Evolutionary conservation across 2,797 vertebrate species (phyloP), one percentile per base, ranked within the genome.

Genomic region (Manis javanica): DNA sequence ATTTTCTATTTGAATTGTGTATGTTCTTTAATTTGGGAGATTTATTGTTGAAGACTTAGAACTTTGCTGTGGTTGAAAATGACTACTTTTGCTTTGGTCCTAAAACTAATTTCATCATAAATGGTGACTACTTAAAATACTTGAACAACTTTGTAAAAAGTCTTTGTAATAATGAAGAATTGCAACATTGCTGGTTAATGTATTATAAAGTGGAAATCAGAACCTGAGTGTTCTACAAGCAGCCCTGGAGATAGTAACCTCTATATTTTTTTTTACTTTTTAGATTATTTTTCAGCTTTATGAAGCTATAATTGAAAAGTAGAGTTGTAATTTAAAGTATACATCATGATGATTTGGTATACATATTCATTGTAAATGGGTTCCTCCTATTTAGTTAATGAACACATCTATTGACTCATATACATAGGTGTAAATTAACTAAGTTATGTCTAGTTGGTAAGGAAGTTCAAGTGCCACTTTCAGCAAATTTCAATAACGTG

Each of bases 21-120:
- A 11, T 39, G 46, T 78, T 53, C 81, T 81, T 92, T 63, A 46
- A 82, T 49, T 61, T 34, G 23, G 15, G 4, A 42, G 29, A 42
- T 83, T 94, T 93, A 90, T 61, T 55, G 3, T 11, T 81, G 51
- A 82, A 90, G 24, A 0, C 34, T 84, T 55, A 64, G 39, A 87
- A 42, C 42, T 94, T 42, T 53, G 31, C 26, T 51, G 42, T 26
- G 14, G 4, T 72, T 84, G 23, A 92, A 85, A 72, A 78, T 61
- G 26, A 49, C 21, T 51, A n/a, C 5, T 59, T 94, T 91, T 89
- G 12, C 14, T 77, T 81, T 46, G 18, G 15, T 37, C 74, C 11
- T 63, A 64, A 92, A 81, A 81, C 14, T 69, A 66, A 91, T 71
- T 59, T 64, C 5, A 93, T 86, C 42, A 63, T 88, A 83, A 83